These are phyloP conservation scores for Erythrocebus patas DNA, from an alignment of 2,113 vertebrate species.

Conservation along the genomic window DNA sequence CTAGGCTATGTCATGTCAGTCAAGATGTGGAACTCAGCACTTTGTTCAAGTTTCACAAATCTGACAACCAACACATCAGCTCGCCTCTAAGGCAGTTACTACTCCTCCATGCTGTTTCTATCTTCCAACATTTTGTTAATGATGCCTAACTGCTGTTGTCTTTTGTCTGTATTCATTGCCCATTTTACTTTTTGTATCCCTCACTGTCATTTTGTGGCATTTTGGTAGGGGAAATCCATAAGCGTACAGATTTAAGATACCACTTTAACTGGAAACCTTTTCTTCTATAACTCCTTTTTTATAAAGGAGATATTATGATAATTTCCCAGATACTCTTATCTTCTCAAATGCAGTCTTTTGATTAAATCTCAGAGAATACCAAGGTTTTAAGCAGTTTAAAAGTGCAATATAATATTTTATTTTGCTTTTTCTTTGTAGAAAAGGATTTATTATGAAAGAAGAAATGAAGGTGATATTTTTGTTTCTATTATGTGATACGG, in stretches of 20 bases:
- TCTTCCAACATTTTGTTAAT: neutral
- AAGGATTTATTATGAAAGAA: neutral
- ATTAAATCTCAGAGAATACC: neutral
- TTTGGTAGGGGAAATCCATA: neutral
- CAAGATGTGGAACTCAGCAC: neutral
- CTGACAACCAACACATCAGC: neutral
- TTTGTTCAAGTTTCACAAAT: neutral
- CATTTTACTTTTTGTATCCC: neutral
- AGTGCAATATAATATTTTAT: neutral
- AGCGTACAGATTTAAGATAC: neutral
- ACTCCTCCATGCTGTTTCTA: neutral
- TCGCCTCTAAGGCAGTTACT: neutral
- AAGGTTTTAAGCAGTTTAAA: neutral
- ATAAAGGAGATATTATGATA: neutral
- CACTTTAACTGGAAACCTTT: neutral
- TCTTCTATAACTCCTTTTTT: neutral
- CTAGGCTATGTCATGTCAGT: too few species aligned
- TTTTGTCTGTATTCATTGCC: neutral
- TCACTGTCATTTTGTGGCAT: neutral
- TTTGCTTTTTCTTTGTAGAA: neutral
- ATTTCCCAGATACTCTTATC: neutral
- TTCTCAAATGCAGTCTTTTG: neutral
- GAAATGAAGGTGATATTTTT: neutral
- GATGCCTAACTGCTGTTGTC: neutral
- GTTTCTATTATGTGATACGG: neutral